Evolutionary conservation across 2,113 vertebrate species (phyloP), one percentile per base, ranked within the genome.

Genomic region (Callionymus lyra): DNA sequence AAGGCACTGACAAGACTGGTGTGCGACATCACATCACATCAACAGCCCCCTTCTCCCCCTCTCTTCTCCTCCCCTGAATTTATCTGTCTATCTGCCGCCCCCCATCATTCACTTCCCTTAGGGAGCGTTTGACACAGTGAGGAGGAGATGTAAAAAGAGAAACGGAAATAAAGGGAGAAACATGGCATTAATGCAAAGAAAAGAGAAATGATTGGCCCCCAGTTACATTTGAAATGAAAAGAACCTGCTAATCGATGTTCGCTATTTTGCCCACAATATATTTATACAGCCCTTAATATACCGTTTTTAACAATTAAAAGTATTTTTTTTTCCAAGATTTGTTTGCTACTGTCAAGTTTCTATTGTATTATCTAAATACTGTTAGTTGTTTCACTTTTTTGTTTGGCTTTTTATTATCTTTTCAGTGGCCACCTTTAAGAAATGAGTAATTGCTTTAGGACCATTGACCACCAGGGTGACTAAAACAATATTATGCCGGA

Each of bases 1-100:
- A 97, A 84, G 77, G 89, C 76, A 77, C 85, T 95, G 95, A 96
- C 95, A 98, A 90, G 87, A 85, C 52, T 37, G 38, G 65, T 72
- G 74, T 72, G 63, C 51, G 36, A 76, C 76, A 80, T 72, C 49
- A 38, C 59, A 59, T 56, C 59, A 72, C 76, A 72, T 70, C 71
- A 54, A 51, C 56, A 39, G 36, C 70, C 53, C 56, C 21, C 50
- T 15, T 19, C 42, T 37, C 34, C 44, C 19, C 27, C 13, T 16
- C 56, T 49, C 56, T 39, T 31, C 54, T 68, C 64, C 48, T 52
- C 56, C 44, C 38, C 61, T 41, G 85, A 83, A 91, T 91, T 89
- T 89, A 91, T 94, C 88, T 89, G 82, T 70, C 83, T 63, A 53
- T 78, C 82, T 74, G 67, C 81, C 82, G 79, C 73, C 85, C 61